Conservation (phyloP, 2,797 vertebrate species). For the Microhierax caerulescens region DNA sequence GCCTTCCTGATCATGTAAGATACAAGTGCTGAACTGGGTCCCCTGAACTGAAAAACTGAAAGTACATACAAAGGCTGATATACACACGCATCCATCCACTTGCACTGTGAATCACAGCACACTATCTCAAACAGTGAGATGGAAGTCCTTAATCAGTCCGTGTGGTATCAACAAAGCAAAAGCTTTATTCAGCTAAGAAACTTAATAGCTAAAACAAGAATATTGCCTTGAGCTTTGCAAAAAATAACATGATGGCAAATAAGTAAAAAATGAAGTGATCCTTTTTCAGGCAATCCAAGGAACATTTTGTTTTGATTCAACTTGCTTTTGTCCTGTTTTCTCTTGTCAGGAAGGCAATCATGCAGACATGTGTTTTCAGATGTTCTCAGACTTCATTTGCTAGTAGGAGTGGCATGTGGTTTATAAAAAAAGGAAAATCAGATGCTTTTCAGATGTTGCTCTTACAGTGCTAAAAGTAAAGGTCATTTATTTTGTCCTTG, state of each 20-base stretch:
- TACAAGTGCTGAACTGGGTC: not conserved
- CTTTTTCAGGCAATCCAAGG: not conserved
- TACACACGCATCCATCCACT: not conserved
- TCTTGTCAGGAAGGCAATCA: not conserved
- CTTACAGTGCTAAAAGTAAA: not conserved
- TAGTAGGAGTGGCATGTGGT: not conserved
- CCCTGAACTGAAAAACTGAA: not conserved
- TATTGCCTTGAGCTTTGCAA: not conserved
- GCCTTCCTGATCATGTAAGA: not conserved
- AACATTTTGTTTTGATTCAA: constrained; percentile 49
- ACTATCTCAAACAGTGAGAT: not conserved
- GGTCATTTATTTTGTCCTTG: not conserved
- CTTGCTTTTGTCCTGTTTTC: not conserved
- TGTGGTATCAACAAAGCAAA: not conserved
- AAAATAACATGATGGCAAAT: not conserved
- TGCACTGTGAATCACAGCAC: not conserved
- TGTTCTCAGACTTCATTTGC: not conserved
- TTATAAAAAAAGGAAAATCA: not conserved
- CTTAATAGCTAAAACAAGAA: not conserved
- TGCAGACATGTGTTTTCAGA: not conserved
- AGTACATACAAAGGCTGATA: not conserved
- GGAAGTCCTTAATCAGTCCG: not conserved
- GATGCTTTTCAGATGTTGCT: constrained; percentile 8
- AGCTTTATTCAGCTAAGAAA: not conserved
- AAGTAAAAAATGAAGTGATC: not conserved